Conservation (phyloP, 2,888 invertebrate genomes). For the Ypsolopha sequella region DNA sequence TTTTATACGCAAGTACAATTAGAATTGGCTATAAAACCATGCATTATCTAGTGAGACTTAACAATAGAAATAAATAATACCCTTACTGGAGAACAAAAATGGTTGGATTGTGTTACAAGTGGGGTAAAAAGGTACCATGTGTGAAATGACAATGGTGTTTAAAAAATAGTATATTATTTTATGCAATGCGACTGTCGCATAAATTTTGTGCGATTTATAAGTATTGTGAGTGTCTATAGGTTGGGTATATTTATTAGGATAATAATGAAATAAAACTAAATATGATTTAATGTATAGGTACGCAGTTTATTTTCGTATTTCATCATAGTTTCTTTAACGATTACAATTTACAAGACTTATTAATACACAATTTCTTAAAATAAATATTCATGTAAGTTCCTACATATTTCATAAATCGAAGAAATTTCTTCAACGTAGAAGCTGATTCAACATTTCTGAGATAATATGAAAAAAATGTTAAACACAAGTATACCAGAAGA, state of each 20-base stretch:
- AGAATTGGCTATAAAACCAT: constrained; percentile 60
- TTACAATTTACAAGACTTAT: constrained; percentile 64
- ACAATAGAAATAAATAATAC: constrained; percentile 53
- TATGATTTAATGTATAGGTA: constrained; percentile 16
- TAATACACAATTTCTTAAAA: constrained; percentile 51
- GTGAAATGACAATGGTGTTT: constrained; percentile 50
- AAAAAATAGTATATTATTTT: constrained; percentile 21
- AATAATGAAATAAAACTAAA: too few species aligned
- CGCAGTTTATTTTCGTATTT: constrained; percentile 51
- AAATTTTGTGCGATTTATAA: too few species aligned
- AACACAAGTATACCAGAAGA: background rate
- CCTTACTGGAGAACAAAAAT: constrained; percentile 41
- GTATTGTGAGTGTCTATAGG: too few species aligned
- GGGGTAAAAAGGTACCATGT: constrained; percentile 58
- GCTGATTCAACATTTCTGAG: too few species aligned
- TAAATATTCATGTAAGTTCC: constrained; percentile 13
- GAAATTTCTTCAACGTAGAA: too few species aligned
- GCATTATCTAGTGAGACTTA: constrained; percentile 61
- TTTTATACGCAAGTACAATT: constrained; percentile 45
- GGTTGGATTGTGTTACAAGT: constrained; percentile 66
- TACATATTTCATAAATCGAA: too few species aligned
- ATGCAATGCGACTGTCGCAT: too few species aligned
- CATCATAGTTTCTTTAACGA: constrained; percentile 52
- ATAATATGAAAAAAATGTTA: too few species aligned
- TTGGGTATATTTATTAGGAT: too few species aligned